Evolutionary conservation across 2,113 vertebrate species (phyloP).

Genomic region (Eleginops maclovinus): DNA sequence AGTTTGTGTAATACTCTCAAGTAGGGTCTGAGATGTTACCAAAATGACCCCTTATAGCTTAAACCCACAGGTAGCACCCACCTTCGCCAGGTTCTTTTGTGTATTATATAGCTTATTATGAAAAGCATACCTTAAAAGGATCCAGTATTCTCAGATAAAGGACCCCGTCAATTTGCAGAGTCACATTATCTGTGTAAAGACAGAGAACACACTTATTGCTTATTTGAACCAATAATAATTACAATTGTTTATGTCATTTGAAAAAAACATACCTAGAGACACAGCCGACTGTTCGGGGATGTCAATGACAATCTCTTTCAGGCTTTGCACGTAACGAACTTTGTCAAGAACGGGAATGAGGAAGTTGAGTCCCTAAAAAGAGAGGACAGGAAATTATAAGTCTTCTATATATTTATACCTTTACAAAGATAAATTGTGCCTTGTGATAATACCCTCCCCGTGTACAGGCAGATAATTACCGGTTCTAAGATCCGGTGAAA

Average conservation of each 20-base stretch:
- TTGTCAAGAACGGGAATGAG: slow-evolving; percentile 91
- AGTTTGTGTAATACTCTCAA: no score
- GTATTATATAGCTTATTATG: background rate
- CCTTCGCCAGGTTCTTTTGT: background rate
- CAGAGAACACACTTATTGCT: background rate
- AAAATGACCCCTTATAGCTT: no score
- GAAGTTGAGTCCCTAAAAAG: slow-evolving; percentile 89
- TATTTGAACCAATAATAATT: background rate
- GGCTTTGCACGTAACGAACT: slow-evolving; percentile 91
- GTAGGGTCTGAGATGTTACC: no score
- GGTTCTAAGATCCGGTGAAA: slow-evolving; percentile 92
- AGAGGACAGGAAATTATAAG: background rate
- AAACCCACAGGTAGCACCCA: no score
- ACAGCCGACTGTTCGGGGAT: slow-evolving; percentile 93
- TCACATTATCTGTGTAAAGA: slow-evolving; percentile 88
- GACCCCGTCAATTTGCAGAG: slow-evolving; percentile 89
- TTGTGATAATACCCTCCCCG: background rate
- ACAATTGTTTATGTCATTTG: background rate
- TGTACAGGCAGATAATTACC: slow-evolving; percentile 64
- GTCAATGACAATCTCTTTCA: slow-evolving; percentile 94
- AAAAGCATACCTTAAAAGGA: slow-evolving; percentile 88
- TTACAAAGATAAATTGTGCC: background rate
- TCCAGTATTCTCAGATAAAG: slow-evolving; percentile 91
- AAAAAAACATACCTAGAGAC: slow-evolving; percentile 84
- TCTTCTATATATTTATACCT: background rate